These are phyloP conservation scores for Parapsyche elsis DNA, from an alignment of 1,140 invertebrate species.

Conservation along the genomic window DNA sequence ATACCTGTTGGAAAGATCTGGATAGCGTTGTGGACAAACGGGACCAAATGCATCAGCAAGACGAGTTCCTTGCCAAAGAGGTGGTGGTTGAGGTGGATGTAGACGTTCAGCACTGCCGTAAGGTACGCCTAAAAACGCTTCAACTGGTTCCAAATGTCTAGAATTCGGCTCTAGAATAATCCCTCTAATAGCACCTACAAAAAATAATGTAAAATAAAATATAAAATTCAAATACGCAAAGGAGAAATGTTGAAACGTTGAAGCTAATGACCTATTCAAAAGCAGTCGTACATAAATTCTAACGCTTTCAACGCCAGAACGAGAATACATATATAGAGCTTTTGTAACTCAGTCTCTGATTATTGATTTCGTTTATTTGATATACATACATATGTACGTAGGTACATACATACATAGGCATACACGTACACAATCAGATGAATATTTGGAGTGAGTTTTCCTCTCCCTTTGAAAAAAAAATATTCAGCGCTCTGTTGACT, in stretches of 20 bases:
- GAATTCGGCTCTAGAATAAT: slow-evolving; percentile 74
- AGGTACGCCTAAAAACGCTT: slow-evolving; percentile 78
- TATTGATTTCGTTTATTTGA: slow-evolving; percentile 5
- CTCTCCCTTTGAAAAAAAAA: not conserved
- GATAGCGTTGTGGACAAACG: slow-evolving; percentile 75
- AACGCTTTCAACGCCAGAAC: too few relatives aligned
- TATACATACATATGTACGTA: not conserved
- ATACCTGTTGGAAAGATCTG: slow-evolving; percentile 37
- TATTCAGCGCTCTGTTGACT: not conserved
- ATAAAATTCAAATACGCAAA: not conserved
- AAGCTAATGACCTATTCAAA: not conserved
- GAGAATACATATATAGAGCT: not conserved
- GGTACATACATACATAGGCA: not conserved
- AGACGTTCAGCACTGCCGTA: slow-evolving; percentile 78
- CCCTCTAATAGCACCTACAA: slow-evolving; percentile 70
- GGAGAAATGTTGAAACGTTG: not conserved
- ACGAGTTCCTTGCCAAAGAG: slow-evolving; percentile 75
- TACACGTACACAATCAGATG: not conserved
- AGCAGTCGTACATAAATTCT: not conserved
- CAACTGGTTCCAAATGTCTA: slow-evolving; percentile 76
- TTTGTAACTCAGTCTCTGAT: not conserved
- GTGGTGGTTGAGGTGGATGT: slow-evolving; percentile 71
- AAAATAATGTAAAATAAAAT: slow-evolving; percentile 25
- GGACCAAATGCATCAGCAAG: slow-evolving; percentile 74
- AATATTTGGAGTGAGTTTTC: not conserved